Percentiles rank a stretch among this genome's conserved stretches.
Conservation (phyloP, 2,797 vertebrate species). For the Sphenodon punctatus region DNA sequence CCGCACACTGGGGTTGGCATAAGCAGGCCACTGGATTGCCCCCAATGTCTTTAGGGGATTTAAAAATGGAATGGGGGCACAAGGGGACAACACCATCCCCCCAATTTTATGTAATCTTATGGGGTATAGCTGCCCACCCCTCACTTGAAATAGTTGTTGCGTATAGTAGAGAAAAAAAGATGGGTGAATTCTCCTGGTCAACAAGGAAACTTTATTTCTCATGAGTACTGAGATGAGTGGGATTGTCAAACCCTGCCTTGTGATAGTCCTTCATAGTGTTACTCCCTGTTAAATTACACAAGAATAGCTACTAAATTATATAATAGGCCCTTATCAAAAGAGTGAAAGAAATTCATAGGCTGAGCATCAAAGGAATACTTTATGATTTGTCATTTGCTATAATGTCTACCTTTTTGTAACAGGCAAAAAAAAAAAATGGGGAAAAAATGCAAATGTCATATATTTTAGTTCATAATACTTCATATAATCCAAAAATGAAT, state of each 20-base stretch:
- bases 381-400: background rate
- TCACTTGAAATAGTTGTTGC: no score
- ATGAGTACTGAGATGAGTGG: background rate
- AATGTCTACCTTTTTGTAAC: background rate
- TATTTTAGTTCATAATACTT: slow-evolving; percentile 33
- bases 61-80: no score
- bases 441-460: slow-evolving; percentile 12
- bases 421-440: slow-evolving; percentile 18
- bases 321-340: background rate
- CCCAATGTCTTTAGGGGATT: no score
- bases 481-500: slow-evolving; percentile 24
- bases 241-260: background rate
- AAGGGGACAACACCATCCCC: no score
- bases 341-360: slow-evolving; percentile 6
- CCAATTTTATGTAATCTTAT: no score
- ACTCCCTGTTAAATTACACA: background rate
- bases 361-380: slow-evolving; percentile 6
- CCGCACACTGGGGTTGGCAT: no score
- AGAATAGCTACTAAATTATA: background rate
- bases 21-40: no score
- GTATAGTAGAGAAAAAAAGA: background rate
- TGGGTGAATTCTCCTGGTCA: background rate
- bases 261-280: background rate
- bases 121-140: no score
- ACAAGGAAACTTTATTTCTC: background rate